Base-by-base conservation (phyloP, 2,113 vertebrate species). In the Xiphias gladius region DNA sequence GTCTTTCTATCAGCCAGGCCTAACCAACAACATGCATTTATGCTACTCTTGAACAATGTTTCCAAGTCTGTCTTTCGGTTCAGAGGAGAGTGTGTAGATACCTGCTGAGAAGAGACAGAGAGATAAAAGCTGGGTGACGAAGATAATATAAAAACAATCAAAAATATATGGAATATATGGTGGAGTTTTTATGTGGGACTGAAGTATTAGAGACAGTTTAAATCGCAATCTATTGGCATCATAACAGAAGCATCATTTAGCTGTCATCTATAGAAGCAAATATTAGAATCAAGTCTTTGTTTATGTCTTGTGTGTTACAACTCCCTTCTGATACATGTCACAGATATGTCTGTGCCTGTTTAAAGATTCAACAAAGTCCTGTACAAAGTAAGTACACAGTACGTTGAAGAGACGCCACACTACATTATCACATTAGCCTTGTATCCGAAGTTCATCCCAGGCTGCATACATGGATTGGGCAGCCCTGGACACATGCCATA, bases 401-500 rank as follows among this genome's bases (percentile, higher is more conserved):
- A 16, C 30, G 16, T 79, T 35, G 72, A 82, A 22, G 71, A 74
- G 39, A 83, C 73, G 73, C 73, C 72, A 37, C 50, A 10, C 35
- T 19, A 5, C 28, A 75, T 70, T 62, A 84, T 86, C 77, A 61
- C 76, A 73, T 88, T 79, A 73, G 75, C 80, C 68, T 17, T 0
- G 32, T 84, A 70, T 84, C 14, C 68, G 5, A 43, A 79, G 84
- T 83, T 85, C 73, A 79, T 83, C 75, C 62, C n/a, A 11, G 79
- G 65, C 82, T 89, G 71, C 28, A 3, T 57, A 30, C 85, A 71
- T 5, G 65, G 70, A 82, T 32, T 10, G 84, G 65, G 66, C 70
- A 67, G 54, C 62, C 35, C 83, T 94, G 93, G 94, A 90, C 79
- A 73, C 73, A 12, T 76, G 92, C 94, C 94, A 92, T 39, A 58